These are phyloP conservation scores for Megalonaias nervosa DNA, from an alignment of 1,140 invertebrate species.

Conservation along the genomic window DNA sequence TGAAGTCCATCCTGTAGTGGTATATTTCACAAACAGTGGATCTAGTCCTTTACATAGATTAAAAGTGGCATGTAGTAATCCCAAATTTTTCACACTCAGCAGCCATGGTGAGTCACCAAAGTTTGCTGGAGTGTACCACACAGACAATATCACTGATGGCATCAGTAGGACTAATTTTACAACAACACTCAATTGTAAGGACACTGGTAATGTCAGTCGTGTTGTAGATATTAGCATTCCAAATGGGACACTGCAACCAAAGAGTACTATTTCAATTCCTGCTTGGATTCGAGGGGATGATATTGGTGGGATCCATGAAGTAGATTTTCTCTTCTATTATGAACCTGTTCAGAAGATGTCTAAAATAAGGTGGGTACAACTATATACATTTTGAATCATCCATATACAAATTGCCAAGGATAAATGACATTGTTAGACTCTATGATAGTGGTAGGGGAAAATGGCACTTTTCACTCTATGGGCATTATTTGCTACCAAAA, in stretches of 20 bases:
- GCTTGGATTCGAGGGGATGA: conserved; percentile 81
- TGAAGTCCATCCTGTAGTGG: conserved; percentile 79
- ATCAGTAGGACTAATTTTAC: conserved; percentile 1
- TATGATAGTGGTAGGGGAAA: not conserved
- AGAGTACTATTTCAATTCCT: conserved; percentile 75
- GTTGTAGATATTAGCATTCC: conserved; percentile 58
- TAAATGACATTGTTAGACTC: not conserved
- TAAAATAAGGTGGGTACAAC: conserved; percentile 58
- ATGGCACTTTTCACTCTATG: too few relatives aligned
- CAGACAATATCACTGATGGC: conserved; percentile 19
- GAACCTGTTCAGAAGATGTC: conserved; percentile 74
- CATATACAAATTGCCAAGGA: not conserved
- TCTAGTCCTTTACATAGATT: conserved; percentile 79
- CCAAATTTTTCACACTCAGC: conserved; percentile 78
- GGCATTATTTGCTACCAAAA: too few relatives aligned
- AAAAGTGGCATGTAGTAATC: conserved; percentile 79
- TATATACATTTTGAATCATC: not conserved
- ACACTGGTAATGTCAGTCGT: conserved; percentile 29
- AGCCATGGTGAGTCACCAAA: conserved; percentile 55
- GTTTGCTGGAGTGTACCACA: conserved; percentile 57
- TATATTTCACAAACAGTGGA: conserved; percentile 82
- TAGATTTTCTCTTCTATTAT: conserved; percentile 84
- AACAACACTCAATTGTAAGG: conserved; percentile 2
- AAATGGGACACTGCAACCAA: conserved; percentile 73
- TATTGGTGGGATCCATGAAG: conserved; percentile 76